phyloP scores from a whole-genome alignment of 2,888 invertebrate genomes.

The Hydropsyche betteni region DNA sequence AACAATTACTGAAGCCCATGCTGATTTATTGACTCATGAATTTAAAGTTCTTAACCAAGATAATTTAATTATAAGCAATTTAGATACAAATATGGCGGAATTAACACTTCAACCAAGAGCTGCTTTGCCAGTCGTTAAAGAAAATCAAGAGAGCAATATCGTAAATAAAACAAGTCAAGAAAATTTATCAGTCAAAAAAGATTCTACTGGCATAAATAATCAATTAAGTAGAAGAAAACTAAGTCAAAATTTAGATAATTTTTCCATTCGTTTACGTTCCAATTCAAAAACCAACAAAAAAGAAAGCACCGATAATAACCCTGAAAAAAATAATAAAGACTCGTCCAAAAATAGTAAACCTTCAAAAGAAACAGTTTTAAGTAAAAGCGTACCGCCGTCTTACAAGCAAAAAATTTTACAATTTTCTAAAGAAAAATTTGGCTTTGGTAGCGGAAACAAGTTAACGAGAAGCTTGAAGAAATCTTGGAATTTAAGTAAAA shows the following conservation, averaged over 20 bases:
- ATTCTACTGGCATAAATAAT: constrained; percentile 47
- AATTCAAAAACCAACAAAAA: constrained; percentile 29
- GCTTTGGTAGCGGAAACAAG: constrained; percentile 63
- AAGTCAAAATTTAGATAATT: constrained; percentile 61
- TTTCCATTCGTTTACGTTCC: constrained; percentile 58
- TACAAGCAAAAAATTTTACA: constrained; percentile 65
- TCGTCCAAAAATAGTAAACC: constrained; percentile 30
- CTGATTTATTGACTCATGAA: constrained; percentile 62
- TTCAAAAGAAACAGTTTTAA: constrained; percentile 56
- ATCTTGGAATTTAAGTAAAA: constrained; percentile 64
- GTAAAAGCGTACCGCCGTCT: constrained; percentile 66
- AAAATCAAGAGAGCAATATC: constrained; percentile 55
- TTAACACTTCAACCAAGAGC: constrained; percentile 52
- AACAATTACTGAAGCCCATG: constrained; percentile 63
- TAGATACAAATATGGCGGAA: constrained; percentile 65
- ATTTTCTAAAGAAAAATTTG: constrained; percentile 63
- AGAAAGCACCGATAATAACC: constrained; percentile 14
- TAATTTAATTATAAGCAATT: constrained; percentile 63
- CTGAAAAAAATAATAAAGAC: constrained; percentile 30
- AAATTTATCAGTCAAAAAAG: constrained; percentile 46
- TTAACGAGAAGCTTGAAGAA: constrained; percentile 64
- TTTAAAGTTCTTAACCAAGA: constrained; percentile 65
- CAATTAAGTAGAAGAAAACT: constrained; percentile 60
- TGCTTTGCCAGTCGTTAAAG: constrained; percentile 34
- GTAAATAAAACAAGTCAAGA: constrained; percentile 9